These are phyloP conservation scores for Caloenas nicobarica DNA, from an alignment of 2,113 vertebrate genomes.

Conservation along the genomic window DNA sequence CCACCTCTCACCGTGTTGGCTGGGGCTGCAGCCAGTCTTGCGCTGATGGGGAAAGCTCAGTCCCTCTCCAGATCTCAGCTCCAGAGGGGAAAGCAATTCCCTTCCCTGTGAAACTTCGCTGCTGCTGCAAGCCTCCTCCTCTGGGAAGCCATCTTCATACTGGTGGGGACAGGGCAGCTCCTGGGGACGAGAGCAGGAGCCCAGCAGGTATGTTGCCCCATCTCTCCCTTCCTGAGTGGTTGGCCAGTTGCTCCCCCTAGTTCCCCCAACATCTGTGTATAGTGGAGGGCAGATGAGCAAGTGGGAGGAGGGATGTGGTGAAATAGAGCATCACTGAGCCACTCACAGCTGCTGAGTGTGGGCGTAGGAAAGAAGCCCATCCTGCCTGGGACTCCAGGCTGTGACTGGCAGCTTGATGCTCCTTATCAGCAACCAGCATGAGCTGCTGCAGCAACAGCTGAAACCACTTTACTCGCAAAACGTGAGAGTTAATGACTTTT, in stretches of 20 bases:
- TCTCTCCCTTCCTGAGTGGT: background rate
- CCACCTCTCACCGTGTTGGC: background rate
- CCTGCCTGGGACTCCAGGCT: background rate
- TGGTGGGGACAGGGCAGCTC: background rate
- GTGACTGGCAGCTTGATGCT: background rate
- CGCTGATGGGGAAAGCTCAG: background rate
- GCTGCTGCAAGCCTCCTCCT: background rate
- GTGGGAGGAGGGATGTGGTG: background rate
- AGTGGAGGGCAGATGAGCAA: background rate
- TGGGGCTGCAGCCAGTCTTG: background rate
- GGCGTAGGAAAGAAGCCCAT: accelerated
- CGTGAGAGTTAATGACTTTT: background rate
- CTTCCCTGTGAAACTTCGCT: background rate
- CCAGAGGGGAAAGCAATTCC: background rate
- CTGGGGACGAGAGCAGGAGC: background rate
- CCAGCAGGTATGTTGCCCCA: accelerated
- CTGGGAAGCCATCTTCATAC: background rate
- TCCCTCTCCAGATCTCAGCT: background rate
- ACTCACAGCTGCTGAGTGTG: background rate
- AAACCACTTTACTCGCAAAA: background rate
- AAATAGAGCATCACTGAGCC: background rate
- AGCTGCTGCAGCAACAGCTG: background rate
- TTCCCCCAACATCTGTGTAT: accelerated
- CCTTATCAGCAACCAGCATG: background rate
- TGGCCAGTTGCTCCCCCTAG: background rate